Conservation (phyloP, 1,140 invertebrate genomes). For the Steinernema khuongi region DNA sequence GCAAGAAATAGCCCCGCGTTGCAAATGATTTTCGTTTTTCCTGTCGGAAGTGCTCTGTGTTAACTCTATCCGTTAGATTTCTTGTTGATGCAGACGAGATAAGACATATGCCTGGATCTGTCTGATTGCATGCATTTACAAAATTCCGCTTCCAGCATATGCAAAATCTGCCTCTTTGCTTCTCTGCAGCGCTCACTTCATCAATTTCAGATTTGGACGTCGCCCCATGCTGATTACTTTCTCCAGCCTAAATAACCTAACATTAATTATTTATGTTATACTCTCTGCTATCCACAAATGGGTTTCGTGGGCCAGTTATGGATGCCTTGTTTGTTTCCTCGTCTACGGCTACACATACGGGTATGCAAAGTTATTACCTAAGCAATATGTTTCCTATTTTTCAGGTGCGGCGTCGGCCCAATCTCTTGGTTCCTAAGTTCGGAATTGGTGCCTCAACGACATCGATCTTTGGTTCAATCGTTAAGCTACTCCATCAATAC, state of each 20-base stretch:
- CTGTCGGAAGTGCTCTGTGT: too few relatives aligned
- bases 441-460: background rate
- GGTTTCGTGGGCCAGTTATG: slow-evolving; percentile 27
- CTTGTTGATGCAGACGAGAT: too few relatives aligned
- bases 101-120: too few relatives aligned
- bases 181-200: background rate
- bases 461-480: background rate
- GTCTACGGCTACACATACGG: slow-evolving; percentile 42
- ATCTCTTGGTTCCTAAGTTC: background rate
- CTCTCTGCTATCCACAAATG: slow-evolving; percentile 31
- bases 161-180: background rate
- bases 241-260: background rate
- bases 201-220: slow-evolving; percentile 35
- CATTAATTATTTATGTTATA: slow-evolving; percentile 37
- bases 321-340: slow-evolving; percentile 39
- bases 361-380: slow-evolving; percentile 4
- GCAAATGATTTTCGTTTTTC: too few relatives aligned
- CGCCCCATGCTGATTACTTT: slow-evolving; percentile 26
- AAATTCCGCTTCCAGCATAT: background rate
- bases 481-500: slow-evolving; percentile 31
- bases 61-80: too few relatives aligned
- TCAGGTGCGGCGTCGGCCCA: background rate
- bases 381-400: background rate
- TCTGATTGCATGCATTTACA: slow-evolving; percentile 20
- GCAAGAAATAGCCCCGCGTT: too few relatives aligned